A percentile compares a stretch with the other conserved stretches of the same genome.
These are phyloP conservation scores for Polietes domitor DNA, from an alignment of 2,888 invertebrate genomes.

Conservation along the genomic window DNA sequence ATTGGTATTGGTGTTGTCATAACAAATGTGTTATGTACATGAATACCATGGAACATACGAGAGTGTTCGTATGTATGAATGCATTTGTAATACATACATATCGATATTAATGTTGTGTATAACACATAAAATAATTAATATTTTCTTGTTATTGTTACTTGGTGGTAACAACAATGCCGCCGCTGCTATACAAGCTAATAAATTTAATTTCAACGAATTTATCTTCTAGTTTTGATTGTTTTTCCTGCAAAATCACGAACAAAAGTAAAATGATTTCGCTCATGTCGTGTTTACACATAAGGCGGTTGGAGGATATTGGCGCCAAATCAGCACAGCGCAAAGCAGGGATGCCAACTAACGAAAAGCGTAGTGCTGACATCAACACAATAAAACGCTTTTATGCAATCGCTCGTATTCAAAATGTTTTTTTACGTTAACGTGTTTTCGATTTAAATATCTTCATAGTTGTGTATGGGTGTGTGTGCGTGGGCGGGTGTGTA, in stretches of 20 bases:
- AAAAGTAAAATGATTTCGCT: background rate
- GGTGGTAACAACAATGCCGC: background rate
- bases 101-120: background rate
- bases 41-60: no score
- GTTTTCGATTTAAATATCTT: background rate
- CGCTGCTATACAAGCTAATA: background rate
- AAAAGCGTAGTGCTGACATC: slow-evolving; percentile 28
- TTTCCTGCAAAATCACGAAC: no score
- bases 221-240: no score
- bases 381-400: background rate
- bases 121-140: background rate
- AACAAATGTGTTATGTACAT: no score
- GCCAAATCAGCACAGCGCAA: slow-evolving; percentile 36
- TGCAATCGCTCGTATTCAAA: background rate
- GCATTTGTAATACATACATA: no score
- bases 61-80: no score
- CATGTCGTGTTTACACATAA: background rate
- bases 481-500: background rate
- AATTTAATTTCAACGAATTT: background rate
- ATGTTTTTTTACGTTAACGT: no score
- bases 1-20: background rate
- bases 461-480: background rate
- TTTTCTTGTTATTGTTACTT: background rate
- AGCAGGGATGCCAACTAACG: background rate
- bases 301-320: slow-evolving; percentile 12